These are phyloP conservation scores for Hirtodrosophila alboralis DNA, from an alignment of 2,888 invertebrate species.

Conservation along the genomic window DNA sequence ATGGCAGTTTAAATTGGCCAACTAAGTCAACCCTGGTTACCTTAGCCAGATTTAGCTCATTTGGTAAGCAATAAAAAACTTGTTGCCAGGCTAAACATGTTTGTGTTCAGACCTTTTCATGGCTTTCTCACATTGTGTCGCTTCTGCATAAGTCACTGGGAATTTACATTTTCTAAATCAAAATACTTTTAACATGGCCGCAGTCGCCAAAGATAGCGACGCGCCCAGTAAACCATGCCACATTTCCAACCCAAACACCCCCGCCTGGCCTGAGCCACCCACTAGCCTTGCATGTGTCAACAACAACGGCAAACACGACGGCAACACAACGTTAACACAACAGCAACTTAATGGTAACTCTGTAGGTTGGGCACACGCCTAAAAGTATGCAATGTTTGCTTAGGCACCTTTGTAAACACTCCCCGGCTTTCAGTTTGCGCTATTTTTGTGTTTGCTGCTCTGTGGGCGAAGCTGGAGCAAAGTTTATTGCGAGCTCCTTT, in stretches of 20 bases:
- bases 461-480: slow-evolving; percentile 47
- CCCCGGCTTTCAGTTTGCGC: slow-evolving; percentile 12
- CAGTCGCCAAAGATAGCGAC: slow-evolving; percentile 19
- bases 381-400: slow-evolving; percentile 70
- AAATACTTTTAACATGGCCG: slow-evolving; percentile 64
- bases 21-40: slow-evolving; percentile 31
- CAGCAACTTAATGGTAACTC: slow-evolving; percentile 42
- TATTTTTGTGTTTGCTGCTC: slow-evolving; percentile 27
- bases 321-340: slow-evolving; percentile 39
- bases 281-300: slow-evolving; percentile 56
- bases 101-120: slow-evolving; percentile 42
- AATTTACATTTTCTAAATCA: slow-evolving; percentile 77
- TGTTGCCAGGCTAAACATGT: slow-evolving; percentile 65
- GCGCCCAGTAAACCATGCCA: slow-evolving; percentile 14
- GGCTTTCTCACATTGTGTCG: slow-evolving; percentile 50
- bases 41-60: slow-evolving; percentile 54
- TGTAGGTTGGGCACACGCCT: slow-evolving; percentile 42
- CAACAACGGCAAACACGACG: slow-evolving; percentile 46
- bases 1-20: slow-evolving; percentile 45
- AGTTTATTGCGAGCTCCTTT: slow-evolving; percentile 51
- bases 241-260: background rate
- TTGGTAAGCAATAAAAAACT: slow-evolving; percentile 75
- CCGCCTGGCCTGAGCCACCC: slow-evolving; percentile 1
- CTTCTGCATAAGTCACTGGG: slow-evolving; percentile 49
- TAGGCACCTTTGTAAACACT: slow-evolving; percentile 62